Evolutionary conservation across 30 jellyfish, hydroid and myxozoan genomes (phyloP).

Genomic region (Haliclystus octoradiatus): DNA sequence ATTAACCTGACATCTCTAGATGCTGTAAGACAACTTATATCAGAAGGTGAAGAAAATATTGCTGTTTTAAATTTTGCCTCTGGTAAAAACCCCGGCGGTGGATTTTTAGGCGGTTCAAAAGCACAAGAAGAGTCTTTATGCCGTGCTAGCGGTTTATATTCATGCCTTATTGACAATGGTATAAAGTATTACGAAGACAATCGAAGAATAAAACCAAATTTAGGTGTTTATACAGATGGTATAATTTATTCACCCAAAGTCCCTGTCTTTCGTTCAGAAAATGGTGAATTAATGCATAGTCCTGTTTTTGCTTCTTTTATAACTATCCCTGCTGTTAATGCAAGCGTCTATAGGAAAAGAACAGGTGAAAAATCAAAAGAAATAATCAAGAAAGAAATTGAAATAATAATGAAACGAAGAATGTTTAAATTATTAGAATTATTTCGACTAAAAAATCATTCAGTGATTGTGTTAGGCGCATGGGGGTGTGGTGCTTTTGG

Average conservation of each 20-base stretch:
- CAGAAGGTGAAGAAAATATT: background rate
- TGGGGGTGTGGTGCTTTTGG: slow-evolving; percentile 1
- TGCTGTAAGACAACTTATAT: background rate
- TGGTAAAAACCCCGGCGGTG: background rate
- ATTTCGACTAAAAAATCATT: background rate
- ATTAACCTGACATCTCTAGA: background rate
- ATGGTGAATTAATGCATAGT: background rate
- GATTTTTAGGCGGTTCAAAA: background rate
- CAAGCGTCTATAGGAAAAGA: background rate
- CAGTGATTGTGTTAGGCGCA: background rate
- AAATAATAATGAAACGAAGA: background rate
- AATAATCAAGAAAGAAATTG: background rate
- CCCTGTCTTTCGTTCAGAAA: background rate
- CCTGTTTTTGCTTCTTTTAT: background rate
- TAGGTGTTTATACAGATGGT: background rate
- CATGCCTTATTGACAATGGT: background rate
- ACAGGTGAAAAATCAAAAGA: background rate
- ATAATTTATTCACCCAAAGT: background rate
- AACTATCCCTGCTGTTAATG: background rate
- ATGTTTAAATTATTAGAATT: background rate
- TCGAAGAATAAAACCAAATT: background rate
- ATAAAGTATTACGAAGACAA: background rate
- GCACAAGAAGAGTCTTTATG: background rate
- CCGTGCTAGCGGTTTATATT: background rate
- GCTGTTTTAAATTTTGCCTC: background rate